Evolutionary conservation across 2,797 vertebrate genomes (phyloP), one percentile per base, ranked within the genome.

Genomic region (Argentina silus): DNA sequence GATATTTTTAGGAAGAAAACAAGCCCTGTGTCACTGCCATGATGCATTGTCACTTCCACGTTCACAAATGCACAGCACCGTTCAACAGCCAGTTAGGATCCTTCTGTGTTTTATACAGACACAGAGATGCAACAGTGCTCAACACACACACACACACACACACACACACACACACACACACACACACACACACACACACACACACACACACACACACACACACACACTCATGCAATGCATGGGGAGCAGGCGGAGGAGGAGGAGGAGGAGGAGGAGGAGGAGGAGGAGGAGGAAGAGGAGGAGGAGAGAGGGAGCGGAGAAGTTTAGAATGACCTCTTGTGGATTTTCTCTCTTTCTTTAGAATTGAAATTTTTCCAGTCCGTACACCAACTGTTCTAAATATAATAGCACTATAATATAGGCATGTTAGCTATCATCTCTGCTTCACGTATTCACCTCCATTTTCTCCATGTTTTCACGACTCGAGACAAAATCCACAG

Each of bases 291-390:
- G 43, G 12, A 70, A 10, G 23, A 44, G 69, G 62, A 70, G 63
- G 43, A 67, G 57, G 17, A 55, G 70, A 72, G 57, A 74, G 78
- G 64, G 48, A 73, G 80, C 70, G 75, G 79, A 75, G 70, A 69
- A 85, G 79, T 83, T 85, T 72, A 80, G 86, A 87, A 86, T 89
- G 89, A 88, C 89, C 90, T 90, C 88, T 89, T 85, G 88, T 91
- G 83, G 91, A 92, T 92, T 83, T 62, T 71, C 56, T 77, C 27
- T 36, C 27, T 36, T 36, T 36, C 27, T 36, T 36, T 36, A 36
- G 27, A 36, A 36, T 36, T 36, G 27, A 36, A 36, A 36, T 36
- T 4, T 36, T 36, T 36, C 27, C 27, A 36, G 27, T 36, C 27
- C 27, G 1, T 36, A 36, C 27, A 36, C 27, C 27, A 36, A 36